Conservation (phyloP, 2,888 invertebrate genomes). For the Meiosimyza platycephala region DNA sequence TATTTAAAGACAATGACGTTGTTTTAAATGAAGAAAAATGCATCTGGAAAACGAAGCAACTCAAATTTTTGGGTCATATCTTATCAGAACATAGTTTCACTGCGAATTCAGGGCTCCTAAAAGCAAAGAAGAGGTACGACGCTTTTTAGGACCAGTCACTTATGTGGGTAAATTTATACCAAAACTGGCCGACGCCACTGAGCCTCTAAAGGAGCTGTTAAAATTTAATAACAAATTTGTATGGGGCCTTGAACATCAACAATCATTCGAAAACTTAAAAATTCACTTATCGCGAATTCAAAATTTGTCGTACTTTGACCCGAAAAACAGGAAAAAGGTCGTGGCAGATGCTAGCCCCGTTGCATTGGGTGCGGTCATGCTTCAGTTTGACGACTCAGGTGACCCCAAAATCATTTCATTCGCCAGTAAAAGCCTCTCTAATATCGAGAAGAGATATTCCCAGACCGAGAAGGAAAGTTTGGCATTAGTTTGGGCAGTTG, state of each 20-base stretch:
- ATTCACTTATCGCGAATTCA: slow-evolving; percentile 22
- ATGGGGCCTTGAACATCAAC: slow-evolving; percentile 51
- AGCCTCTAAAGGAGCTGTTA: slow-evolving; percentile 48
- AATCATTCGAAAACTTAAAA: slow-evolving; percentile 51
- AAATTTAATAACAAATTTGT: slow-evolving; percentile 49
- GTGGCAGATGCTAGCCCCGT: slow-evolving; percentile 59
- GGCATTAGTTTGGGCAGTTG: slow-evolving; percentile 41
- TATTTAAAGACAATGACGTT: slow-evolving; percentile 47
- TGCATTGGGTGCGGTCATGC: slow-evolving; percentile 53
- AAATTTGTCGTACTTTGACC: slow-evolving; percentile 52
- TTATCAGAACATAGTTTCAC: slow-evolving; percentile 44
- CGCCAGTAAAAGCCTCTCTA: slow-evolving; percentile 43
- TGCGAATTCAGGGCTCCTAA: slow-evolving; percentile 49
- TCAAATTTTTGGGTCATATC: slow-evolving; percentile 36
- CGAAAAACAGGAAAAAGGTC: slow-evolving; percentile 49
- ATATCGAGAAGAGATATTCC: slow-evolving; percentile 39
- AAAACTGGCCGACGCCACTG: slow-evolving; percentile 37
- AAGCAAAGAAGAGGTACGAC: slow-evolving; percentile 53
- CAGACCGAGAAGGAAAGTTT: slow-evolving; percentile 44
- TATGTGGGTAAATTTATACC: slow-evolving; percentile 49
- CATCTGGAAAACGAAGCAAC: slow-evolving; percentile 39
- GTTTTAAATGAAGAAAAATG: slow-evolving; percentile 53
- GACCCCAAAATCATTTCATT: slow-evolving; percentile 40
- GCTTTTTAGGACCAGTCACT: slow-evolving; percentile 56
- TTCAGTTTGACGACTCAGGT: slow-evolving; percentile 44